Evolutionary conservation across 2,888 invertebrate species (phyloP).

Genomic region (Stramonita haemastoma): DNA sequence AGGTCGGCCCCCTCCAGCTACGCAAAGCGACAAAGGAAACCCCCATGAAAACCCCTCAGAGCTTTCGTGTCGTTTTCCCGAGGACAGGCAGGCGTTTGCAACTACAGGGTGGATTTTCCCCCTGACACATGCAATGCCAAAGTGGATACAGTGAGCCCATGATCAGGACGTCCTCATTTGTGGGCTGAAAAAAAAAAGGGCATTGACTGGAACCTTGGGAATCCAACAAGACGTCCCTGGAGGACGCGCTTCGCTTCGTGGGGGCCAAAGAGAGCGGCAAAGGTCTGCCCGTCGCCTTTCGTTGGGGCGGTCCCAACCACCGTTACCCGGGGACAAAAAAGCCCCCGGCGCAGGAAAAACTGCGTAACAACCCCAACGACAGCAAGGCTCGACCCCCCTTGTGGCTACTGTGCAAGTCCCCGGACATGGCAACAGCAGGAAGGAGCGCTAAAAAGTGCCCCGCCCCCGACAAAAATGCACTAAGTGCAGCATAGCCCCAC

Average conservation of each 20-base stretch:
- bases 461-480: conserved; percentile 53
- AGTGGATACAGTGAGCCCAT: conserved; percentile 10
- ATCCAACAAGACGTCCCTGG: conserved; percentile 11
- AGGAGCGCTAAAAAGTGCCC: conserved; percentile 50
- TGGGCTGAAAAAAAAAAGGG: conserved; percentile 5
- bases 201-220: conserved; percentile 39
- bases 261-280: conserved; percentile 35
- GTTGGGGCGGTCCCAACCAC: background rate
- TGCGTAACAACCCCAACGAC: background rate
- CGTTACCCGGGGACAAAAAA: background rate
- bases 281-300: conserved; percentile 18
- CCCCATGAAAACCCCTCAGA: conserved; percentile 30
- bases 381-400: background rate
- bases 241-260: background rate
- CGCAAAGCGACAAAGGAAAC: conserved; percentile 47
- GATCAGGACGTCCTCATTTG: conserved; percentile 33
- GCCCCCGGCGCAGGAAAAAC: background rate
- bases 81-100: conserved; percentile 30
- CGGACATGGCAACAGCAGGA: conserved; percentile 54
- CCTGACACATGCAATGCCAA: background rate
- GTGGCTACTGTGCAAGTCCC: conserved; percentile 52
- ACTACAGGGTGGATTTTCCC: conserved; percentile 11
- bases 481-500: conserved; percentile 52
- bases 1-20: conserved; percentile 51
- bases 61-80: conserved; percentile 30